These are phyloP conservation scores for Notothenia rossii DNA, from an alignment of 2,113 vertebrate species.

Conservation along the genomic window DNA sequence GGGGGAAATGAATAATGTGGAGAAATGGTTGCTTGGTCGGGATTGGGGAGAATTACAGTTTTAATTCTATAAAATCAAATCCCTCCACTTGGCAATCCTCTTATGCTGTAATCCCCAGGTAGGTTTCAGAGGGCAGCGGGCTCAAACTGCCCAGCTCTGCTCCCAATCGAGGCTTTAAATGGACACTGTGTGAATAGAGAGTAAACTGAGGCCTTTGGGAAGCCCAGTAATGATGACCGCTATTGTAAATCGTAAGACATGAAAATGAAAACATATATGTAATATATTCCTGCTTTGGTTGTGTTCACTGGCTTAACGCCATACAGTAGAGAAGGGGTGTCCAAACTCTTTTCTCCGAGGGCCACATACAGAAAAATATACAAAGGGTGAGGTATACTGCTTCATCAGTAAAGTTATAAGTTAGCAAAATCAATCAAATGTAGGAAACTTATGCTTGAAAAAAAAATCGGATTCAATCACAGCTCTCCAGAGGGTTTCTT, in stretches of 20 bases:
- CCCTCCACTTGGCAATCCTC: conserved; percentile 76
- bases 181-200: conserved; percentile 20
- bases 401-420: no score
- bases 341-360: no score
- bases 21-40: conserved; percentile 31
- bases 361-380: no score
- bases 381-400: no score
- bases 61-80: conserved; percentile 81
- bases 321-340: no score
- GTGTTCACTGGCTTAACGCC: no score
- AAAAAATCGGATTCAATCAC: no score
- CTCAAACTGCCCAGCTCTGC: conserved; percentile 56
- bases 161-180: conserved; percentile 43
- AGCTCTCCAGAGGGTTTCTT: no score
- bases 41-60: conserved; percentile 74
- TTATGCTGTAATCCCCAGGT: conserved; percentile 80
- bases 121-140: conserved; percentile 70
- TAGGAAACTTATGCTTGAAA: no score
- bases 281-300: no score
- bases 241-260: neutral
- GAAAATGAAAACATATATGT: neutral
- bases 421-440: no score
- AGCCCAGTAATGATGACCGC: neutral
- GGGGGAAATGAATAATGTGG: conserved; percentile 10
- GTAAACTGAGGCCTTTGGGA: neutral